These are phyloP conservation scores for Liolophura sinensis DNA, from an alignment of 1,140 invertebrate species.

Conservation along the genomic window DNA sequence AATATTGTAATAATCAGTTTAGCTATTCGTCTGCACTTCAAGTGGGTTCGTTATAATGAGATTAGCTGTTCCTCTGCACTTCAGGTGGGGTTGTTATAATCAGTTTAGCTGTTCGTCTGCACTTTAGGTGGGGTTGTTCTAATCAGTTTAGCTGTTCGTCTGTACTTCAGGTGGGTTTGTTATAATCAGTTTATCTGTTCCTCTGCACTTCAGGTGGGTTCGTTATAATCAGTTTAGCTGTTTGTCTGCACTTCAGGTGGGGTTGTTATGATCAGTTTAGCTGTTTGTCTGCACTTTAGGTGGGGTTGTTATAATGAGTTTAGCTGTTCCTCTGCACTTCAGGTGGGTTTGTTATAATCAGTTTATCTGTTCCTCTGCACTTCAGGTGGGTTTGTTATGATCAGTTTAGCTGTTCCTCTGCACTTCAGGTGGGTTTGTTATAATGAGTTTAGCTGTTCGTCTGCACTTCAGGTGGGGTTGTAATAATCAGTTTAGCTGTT, in stretches of 20 bases:
- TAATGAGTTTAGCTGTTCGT: too few species aligned
- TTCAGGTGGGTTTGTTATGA: conserved; percentile 31
- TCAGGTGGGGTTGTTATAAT: conserved; percentile 25
- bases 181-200: too few species aligned
- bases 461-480: conserved; percentile 39
- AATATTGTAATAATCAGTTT: neutral
- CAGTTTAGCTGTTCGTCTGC: conserved; percentile 9
- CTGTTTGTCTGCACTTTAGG: conserved; percentile 41
- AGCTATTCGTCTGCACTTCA: conserved; percentile 37
- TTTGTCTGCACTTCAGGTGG: conserved; percentile 47
- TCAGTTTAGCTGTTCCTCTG: neutral
- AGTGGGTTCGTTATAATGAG: conserved; percentile 20
- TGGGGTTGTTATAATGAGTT: conserved; percentile 14
- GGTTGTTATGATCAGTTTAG: neutral
- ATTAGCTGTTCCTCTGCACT: conserved; percentile 29
- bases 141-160: too few species aligned
- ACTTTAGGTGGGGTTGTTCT: conserved; percentile 33
- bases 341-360: conserved; percentile 21
- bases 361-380: conserved; percentile 19
- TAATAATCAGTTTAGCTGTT: too few species aligned
- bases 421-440: conserved; percentile 37
- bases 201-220: conserved; percentile 43
- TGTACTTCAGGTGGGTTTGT: conserved; percentile 39
- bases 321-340: conserved; percentile 36
- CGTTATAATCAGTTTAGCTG: too few species aligned